Evolutionary conservation across 1,140 invertebrate species (phyloP), one percentile per base, ranked within the genome.

Genomic region (Chlorops oryzae): DNA sequence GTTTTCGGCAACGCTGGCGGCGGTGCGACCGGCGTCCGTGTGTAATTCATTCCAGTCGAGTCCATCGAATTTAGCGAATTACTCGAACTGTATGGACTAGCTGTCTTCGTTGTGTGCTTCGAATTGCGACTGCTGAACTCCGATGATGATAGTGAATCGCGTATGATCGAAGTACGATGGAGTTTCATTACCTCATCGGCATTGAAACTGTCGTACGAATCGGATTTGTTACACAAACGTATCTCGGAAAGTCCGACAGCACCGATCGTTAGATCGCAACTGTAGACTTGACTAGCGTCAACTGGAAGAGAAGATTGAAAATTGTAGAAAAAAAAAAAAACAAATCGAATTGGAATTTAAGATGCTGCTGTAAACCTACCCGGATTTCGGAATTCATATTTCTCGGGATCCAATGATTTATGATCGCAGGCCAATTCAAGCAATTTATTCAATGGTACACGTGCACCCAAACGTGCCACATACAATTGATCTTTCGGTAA

Each of bases 401-500:
- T 85, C 20, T 75, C 64, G 12, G 78, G 74, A 65, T 90, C 86
- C 50, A 92, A 71, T 69, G 83, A 81, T 66, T 90, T 90, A 60
- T 91, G 88, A n/a, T 79, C 76, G 60, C 90, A 92, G 5, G 90
- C 84, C 65, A 84, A 79, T 21, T 77, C 72, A 53, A 90, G 87
- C 79, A 58, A 87, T 80, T 45, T 80, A 74, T 27, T 90, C 67
- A 37, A 78, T 72, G 47, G 80, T 80, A 68, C 82, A 77, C 44
- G 83, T 80, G 65, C 85, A 80, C 48, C 70, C 34, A 72, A 28
- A 0, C 70, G 58, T 13, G 62, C 52, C 45, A 72, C 70, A 64
- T 85, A 88, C 20, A 92, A 77, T 72, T 93, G 89, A 70, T 88
- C 86, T 44, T 83, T 80, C 10, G 90, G 90, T 50, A 93, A 73